Conservation (phyloP, 2,797 vertebrate genomes). For the Rhabdomys pumilio region DNA sequence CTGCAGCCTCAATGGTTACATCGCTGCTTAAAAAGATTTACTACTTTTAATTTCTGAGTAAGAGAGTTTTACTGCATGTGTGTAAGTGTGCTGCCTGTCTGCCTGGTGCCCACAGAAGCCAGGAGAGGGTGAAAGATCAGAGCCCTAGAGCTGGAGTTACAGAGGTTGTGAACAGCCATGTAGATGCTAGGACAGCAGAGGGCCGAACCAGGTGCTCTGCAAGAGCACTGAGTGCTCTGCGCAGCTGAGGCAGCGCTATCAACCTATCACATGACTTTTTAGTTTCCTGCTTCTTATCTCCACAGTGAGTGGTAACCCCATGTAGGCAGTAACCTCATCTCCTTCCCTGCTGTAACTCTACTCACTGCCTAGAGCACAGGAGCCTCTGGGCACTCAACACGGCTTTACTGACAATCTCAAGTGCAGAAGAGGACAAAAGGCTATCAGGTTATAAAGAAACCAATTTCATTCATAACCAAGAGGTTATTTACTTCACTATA, state of each 20-base stretch:
- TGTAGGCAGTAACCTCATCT: background rate
- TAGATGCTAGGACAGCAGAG: background rate
- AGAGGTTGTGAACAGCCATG: background rate
- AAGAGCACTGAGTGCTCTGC: background rate
- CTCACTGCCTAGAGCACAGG: background rate
- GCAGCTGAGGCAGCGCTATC: background rate
- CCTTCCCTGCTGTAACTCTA: background rate
- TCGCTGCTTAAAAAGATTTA: background rate
- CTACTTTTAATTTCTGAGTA: background rate
- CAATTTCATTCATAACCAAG: background rate
- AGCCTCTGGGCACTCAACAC: background rate
- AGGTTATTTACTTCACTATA: background rate
- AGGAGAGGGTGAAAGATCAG: background rate
- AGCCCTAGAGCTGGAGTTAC: background rate
- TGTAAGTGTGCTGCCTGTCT: background rate
- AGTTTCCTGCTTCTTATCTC: background rate
- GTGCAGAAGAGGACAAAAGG: background rate
- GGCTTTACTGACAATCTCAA: background rate
- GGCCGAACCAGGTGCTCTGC: background rate
- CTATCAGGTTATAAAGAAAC: background rate
- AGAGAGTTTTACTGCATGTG: background rate
- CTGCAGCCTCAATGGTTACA: background rate
- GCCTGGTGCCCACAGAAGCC: background rate
- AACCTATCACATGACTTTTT: background rate
- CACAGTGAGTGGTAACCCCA: background rate